Percentiles rank a stretch among this genome's conserved stretches.
phyloP scores from a whole-genome alignment of 2,797 vertebrate species.

The Micrastur ruficollis region DNA sequence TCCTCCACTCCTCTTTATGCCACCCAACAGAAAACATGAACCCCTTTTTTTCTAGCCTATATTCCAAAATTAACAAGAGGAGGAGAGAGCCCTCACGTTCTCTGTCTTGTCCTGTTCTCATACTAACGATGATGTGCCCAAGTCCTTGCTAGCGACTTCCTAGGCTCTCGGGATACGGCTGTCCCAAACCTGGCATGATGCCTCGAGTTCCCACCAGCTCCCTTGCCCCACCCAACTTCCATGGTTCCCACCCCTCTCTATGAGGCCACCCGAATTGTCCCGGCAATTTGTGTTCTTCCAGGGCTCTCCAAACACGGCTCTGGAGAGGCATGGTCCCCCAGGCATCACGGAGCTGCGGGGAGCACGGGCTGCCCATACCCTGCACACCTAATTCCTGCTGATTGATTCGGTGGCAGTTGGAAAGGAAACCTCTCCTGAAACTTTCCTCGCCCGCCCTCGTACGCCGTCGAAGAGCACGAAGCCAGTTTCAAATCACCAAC shows the following conservation, averaged over 20 bases:
- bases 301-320: background rate
- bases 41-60: background rate
- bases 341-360: accelerated
- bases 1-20: background rate
- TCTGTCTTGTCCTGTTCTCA: background rate
- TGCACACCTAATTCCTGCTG: background rate
- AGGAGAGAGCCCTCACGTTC: background rate
- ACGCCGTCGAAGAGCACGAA: background rate
- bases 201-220: background rate
- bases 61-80: background rate
- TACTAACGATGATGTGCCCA: background rate
- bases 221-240: background rate
- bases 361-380: background rate
- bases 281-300: background rate
- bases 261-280: background rate
- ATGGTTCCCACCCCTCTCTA: background rate
- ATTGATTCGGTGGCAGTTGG: background rate
- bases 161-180: background rate
- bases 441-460: background rate
- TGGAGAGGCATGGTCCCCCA: background rate
- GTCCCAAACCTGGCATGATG: background rate
- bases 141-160: background rate
- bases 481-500: background rate
- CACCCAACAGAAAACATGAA: background rate
- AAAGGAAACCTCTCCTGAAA: background rate